phyloP scores from a whole-genome alignment of 2,113 vertebrate species.

The Hiodon tergisus region DNA sequence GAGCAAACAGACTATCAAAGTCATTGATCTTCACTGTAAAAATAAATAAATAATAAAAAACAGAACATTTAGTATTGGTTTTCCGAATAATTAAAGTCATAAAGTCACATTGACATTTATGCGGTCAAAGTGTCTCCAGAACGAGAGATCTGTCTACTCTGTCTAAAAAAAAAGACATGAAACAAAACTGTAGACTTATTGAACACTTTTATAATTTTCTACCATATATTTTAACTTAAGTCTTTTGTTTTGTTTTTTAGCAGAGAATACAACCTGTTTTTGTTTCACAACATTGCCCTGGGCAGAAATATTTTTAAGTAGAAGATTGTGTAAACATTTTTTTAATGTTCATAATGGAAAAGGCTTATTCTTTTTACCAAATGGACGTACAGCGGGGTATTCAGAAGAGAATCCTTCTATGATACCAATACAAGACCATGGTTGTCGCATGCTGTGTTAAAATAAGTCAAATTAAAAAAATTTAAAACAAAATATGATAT shows the following conservation, averaged over 20 bases:
- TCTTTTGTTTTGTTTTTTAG: conserved; percentile 5
- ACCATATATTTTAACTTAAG: background rate
- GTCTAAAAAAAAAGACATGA: background rate
- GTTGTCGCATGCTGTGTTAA: too few relatives aligned
- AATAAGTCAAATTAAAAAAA: too few relatives aligned
- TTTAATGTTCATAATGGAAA: too few relatives aligned
- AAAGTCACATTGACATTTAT: background rate
- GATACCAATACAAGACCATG: too few relatives aligned
- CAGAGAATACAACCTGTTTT: conserved; percentile 13
- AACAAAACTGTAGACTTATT: background rate
- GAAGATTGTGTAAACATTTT: too few relatives aligned
- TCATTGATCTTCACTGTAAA: background rate
- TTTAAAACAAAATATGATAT: too few relatives aligned
- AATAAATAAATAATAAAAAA: background rate
- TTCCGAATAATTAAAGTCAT: background rate
- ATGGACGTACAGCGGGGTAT: too few relatives aligned
- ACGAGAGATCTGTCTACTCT: background rate
- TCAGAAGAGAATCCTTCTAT: too few relatives aligned
- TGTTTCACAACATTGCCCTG: background rate
- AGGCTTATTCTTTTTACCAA: too few relatives aligned
- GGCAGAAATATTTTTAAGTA: too few relatives aligned
- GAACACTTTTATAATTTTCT: conserved; percentile 16
- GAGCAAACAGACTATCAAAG: conserved; percentile 17
- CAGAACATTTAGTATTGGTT: background rate
- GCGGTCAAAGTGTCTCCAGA: background rate